Base-by-base conservation (phyloP, 2,113 vertebrate species). In the Montifringilla adamsi region DNA sequence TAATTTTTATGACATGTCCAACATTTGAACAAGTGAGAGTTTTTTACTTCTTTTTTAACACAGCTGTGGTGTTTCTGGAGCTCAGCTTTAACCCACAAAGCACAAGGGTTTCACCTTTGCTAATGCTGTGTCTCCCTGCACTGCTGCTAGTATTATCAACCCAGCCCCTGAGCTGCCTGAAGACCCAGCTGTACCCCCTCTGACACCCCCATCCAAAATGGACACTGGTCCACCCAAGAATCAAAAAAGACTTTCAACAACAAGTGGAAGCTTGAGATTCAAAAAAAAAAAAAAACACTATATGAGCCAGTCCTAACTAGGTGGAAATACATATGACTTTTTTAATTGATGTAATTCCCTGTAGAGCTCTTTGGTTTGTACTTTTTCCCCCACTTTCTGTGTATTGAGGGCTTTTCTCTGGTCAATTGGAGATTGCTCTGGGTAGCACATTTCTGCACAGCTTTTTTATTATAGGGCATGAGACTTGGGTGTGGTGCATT, bases 181-280 rank as follows among this genome's bases (percentile, higher is more conserved):
- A 68, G 33, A 44, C 33, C 30, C 35, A 27, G 7, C 0, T n/a
- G 14, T 24, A 30, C 15, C 27, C 35, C 1, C 0, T 49, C 60
- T 15, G 39, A 74, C 30, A 52, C 41, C 20, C 58, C 47, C 60
- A 26, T 16, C 27, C 66, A 66, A 41, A 47, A 79, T 6, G 13
- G 37, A 37, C 1, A 0, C 1, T 14, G n/a, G 22, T 60, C 49
- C 22, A 31, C 6, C 33, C 37, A 63, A 56, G 41, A n/a, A 15
- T 30, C 41, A 60, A 70, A 78, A 49, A 84, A 28, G 13, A 69
- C 33, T 43, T 67, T 56, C 58, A 82, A 49, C 33, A 62, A 64
- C 13, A 44, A 76, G 16, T 26, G 30, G 52, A 72, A 67, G 15
- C 37, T 60, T 4, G 11, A 68, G 20, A 37, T 82, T 87, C 52